Percentiles rank a stretch among this genome's conserved stretches.
Conservation (phyloP, 2,888 invertebrate species). For the Griposia aprilina region DNA sequence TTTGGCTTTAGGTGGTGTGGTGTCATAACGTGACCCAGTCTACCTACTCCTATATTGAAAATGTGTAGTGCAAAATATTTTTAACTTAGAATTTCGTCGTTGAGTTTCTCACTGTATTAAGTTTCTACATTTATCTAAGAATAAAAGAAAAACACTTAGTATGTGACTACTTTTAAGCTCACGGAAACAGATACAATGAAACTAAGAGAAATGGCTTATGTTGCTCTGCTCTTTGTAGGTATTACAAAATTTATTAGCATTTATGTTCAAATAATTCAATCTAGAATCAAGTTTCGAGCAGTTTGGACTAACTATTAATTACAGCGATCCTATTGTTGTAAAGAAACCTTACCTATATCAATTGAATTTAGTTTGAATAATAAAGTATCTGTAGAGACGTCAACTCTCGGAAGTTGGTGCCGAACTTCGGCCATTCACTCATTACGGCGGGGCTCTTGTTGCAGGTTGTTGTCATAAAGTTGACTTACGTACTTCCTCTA, state of each 20-base stretch:
- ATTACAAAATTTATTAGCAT: not conserved
- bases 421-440: conserved; percentile 70
- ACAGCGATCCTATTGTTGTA: conserved; percentile 37
- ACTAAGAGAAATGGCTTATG: conserved; percentile 5
- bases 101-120: conserved; percentile 28
- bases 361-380: conserved; percentile 56
- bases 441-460: conserved; percentile 71
- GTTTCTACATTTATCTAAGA: conserved; percentile 16
- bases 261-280: conserved; percentile 27
- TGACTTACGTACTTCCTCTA: conserved; percentile 74
- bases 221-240: not conserved
- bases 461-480: conserved; percentile 78
- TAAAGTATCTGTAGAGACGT: conserved; percentile 53
- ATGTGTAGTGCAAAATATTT: conserved; percentile 39
- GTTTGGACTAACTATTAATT: conserved; percentile 29
- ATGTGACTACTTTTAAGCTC: conserved; percentile 8
- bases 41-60: conserved; percentile 23
- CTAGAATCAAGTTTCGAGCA: conserved; percentile 19
- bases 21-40: conserved; percentile 17
- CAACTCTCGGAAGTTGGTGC: conserved; percentile 52
- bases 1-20: conserved; percentile 21
- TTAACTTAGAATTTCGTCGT: conserved; percentile 21
- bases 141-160: conserved; percentile 15
- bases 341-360: conserved; percentile 35
- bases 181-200: conserved; percentile 9